Conservation (phyloP, 2,113 vertebrate species). For the Eidolon helvum region DNA sequence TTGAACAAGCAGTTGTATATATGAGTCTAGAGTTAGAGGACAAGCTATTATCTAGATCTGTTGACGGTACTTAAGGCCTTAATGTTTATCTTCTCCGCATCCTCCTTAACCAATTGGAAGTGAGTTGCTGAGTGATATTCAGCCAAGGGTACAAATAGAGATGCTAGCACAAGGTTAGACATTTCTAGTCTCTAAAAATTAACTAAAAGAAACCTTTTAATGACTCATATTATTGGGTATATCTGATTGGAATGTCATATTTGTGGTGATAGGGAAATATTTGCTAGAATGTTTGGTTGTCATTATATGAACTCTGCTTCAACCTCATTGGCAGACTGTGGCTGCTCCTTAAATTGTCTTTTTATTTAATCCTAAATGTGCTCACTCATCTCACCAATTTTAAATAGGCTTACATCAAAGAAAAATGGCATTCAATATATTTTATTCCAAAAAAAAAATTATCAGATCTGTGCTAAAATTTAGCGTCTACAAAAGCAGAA, state of each 20-base stretch:
- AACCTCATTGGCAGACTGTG: not conserved
- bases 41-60: not conserved
- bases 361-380: not conserved
- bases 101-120: not conserved
- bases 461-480: conserved; percentile 22
- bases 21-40: not conserved
- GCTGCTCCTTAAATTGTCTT: not conserved
- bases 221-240: not conserved
- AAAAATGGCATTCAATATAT: not conserved
- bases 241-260: not conserved
- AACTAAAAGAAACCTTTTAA: not conserved
- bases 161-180: conserved; percentile 22
- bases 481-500: not conserved
- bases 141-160: not conserved
- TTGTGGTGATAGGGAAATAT: not conserved
- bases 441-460: not conserved
- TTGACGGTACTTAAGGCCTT: not conserved
- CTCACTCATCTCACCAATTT: not conserved
- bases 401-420: not conserved
- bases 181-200: not conserved
- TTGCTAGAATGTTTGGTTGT: not conserved
- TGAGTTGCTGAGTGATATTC: not conserved
- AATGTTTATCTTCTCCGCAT: not conserved
- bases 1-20: not conserved
- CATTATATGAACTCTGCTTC: conserved; percentile 5